Conservation (phyloP, 2,888 invertebrate species). For the Heteromurus nitidus region DNA sequence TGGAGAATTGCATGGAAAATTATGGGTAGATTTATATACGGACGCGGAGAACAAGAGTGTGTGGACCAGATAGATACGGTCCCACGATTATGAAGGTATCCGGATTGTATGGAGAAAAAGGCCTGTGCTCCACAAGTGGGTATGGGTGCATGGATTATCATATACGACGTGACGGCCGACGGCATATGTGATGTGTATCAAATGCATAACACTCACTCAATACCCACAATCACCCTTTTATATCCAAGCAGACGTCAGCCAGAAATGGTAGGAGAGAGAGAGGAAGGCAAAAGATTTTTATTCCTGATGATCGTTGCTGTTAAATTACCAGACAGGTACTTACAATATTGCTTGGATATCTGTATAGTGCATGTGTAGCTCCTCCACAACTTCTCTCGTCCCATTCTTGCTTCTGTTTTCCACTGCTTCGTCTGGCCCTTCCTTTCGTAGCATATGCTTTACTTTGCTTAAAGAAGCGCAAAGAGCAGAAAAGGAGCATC, state of each 20-base stretch:
- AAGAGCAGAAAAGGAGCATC: constrained; percentile 4
- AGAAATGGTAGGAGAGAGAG: neutral
- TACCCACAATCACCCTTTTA: no score
- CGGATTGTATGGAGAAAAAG: neutral
- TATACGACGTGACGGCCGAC: constrained; percentile 25
- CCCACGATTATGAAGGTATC: constrained; percentile 24
- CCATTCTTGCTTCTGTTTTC: constrained; percentile 7
- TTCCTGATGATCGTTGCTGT: constrained; percentile 2
- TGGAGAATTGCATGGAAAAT: neutral
- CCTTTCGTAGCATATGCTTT: constrained; percentile 5
- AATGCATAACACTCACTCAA: constrained; percentile 31
- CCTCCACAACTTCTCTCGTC: neutral
- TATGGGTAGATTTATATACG: neutral
- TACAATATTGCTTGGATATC: constrained; percentile 2
- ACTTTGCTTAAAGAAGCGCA: neutral
- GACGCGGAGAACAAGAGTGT: constrained; percentile 21
- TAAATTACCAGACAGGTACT: constrained; percentile 45
- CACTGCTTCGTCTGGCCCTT: neutral
- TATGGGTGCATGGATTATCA: constrained; percentile 29
- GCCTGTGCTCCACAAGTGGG: neutral
- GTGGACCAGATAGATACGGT: constrained; percentile 45
- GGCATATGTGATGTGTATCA: constrained; percentile 28
- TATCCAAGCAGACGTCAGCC: neutral
- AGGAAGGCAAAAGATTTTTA: neutral
- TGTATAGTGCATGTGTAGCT: neutral